Evolutionary conservation across 2,888 invertebrate species (phyloP), one percentile per base, ranked within the genome.

Genomic region (Leptopilina myrica): DNA sequence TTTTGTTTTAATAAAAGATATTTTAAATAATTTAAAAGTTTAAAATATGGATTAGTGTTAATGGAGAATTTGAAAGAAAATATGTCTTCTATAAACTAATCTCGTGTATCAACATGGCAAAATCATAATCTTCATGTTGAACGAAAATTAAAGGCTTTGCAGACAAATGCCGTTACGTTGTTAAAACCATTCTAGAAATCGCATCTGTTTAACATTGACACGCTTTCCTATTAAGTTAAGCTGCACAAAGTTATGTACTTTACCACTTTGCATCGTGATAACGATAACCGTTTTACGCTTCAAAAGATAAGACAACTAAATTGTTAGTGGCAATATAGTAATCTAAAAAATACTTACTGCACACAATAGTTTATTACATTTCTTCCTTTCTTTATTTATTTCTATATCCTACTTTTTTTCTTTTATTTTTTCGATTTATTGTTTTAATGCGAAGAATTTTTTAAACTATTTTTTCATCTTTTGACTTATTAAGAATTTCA

Each of bases 81-180:
- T 43, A 43, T 43, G 6, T 7, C 8, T 5, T 7, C 43, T 43
- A 43, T 43, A 43, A 7, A 43, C 8, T 43, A 43, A 6, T 43
- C 43, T 43, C 6, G 6, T 43, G 43, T 43, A 7, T 43, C 43
- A 49, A 49, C 11, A 11, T 46, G 6, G 49, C 9, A 9, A 49
- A 8, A 49, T 49, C 3, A 9, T 46, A 46, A 67, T 67, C 46
- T 67, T 46, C 46, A 46, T 20, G 46, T 67, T 46, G 46, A 46
- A 46, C 15, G 66, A 67, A 46, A 67, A 46, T 67, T 67, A 67
- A 67, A 67, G 67, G 67, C 49, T 67, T 67, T 46, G 26, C 26
- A 3, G 43, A 43, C 43, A 67, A 20, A 67, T 49, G 67, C 49
- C 49, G 67, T 67, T 67, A 67, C 67, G 49, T 49, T 11, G 49